These are phyloP conservation scores for Thumatha senex DNA, from an alignment of 2,888 invertebrate species.

Conservation along the genomic window DNA sequence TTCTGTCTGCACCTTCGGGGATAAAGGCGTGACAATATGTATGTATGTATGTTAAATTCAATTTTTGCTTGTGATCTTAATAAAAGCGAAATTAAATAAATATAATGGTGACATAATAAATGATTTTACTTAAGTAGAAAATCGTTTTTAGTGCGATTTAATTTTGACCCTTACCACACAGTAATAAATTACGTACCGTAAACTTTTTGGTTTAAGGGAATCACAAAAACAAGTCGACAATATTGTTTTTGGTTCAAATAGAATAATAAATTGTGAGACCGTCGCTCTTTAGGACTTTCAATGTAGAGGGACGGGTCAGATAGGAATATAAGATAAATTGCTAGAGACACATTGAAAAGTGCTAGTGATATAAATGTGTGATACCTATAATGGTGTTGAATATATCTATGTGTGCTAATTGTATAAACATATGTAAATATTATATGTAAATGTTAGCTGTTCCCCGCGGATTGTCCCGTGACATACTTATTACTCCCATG, in stretches of 20 bases:
- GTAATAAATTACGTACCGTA: slow-evolving; percentile 35
- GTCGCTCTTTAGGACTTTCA: slow-evolving; percentile 17
- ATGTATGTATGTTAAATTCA: too few relatives aligned
- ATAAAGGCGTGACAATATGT: too few relatives aligned
- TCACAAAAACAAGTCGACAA: slow-evolving; percentile 11
- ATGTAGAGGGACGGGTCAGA: slow-evolving; percentile 18
- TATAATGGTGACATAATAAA: slow-evolving; percentile 25
- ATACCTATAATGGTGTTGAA: slow-evolving; percentile 12
- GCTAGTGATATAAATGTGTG: slow-evolving; percentile 17
- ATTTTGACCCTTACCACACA: slow-evolving; percentile 32
- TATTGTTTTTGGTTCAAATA: slow-evolving; percentile 27
- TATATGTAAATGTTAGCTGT: too few relatives aligned
- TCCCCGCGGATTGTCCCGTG: too few relatives aligned
- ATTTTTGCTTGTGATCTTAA: too few relatives aligned
- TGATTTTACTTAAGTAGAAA: slow-evolving; percentile 31
- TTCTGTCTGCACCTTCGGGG: too few relatives aligned
- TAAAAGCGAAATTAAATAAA: not conserved
- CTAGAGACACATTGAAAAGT: slow-evolving; percentile 18
- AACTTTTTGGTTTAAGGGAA: slow-evolving; percentile 27
- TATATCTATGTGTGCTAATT: too few relatives aligned
- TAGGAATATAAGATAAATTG: slow-evolving; percentile 24
- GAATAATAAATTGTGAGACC: slow-evolving; percentile 26
- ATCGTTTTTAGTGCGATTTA: slow-evolving; percentile 37
- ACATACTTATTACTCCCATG: too few relatives aligned
- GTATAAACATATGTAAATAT: too few relatives aligned